Evolutionary conservation across 2,797 vertebrate species (phyloP), one percentile per base, ranked within the genome.

Genomic region (Neosilurus mollespiculum): DNA sequence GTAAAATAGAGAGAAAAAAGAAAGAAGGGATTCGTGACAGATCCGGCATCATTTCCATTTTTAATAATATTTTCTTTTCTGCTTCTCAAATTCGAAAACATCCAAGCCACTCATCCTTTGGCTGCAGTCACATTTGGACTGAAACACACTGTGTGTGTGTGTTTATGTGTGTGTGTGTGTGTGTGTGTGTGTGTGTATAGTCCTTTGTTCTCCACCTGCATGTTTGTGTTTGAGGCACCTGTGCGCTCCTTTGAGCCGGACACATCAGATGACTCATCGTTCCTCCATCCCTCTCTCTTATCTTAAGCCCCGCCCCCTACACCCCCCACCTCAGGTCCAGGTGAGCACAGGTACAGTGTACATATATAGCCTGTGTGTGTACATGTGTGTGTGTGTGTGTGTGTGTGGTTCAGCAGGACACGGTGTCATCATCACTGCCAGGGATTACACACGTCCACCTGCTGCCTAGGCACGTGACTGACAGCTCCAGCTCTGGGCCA

Each of bases 371-470:
- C 22, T 67, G 79, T 73, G 61, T 26, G 54, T 76, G 61, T n/a
- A 16, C 37, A 54, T 43, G 18, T 61, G 56, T 61, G 56, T 77
- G 56, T 77, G 30, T 71, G 37, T 43, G 26, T 82, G 30, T 70
- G 30, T 84, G 30, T 76, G 80, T 37, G 56, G 22, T 56, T 79
- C 80, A 79, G 84, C 81, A 78, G 69, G 78, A 59, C 71, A 66
- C 5, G 15, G 78, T 81, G 80, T 58, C 73, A 70, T 80, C 64
- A 16, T 82, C 62, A 64, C 24, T 78, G 77, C 76, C 79, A 82
- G 71, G 77, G 34, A 82, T 83, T 82, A 84, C 37, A 69, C 62
- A 15, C 20, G 9, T 73, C 66, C 82, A 84, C 73, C 73, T 84
- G 82, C 54, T 64, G 20, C 18, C 24, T 59, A 16, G 78, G 49